phyloP scores from a whole-genome alignment of 2,888 invertebrate genomes.

The Lamellibrachia satsuma region DNA sequence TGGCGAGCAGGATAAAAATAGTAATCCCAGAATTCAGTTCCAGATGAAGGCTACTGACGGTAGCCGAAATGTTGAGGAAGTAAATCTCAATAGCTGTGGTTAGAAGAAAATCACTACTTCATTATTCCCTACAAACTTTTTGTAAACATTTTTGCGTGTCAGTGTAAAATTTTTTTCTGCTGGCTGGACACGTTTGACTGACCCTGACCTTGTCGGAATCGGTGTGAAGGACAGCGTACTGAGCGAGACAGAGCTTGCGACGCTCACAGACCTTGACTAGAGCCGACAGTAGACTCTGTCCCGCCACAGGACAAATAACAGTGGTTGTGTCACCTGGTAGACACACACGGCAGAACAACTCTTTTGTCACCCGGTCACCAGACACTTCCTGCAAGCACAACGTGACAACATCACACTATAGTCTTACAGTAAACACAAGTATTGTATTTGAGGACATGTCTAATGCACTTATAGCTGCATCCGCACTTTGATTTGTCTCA shows the following conservation, averaged over 20 bases:
- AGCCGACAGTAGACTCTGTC: slow-evolving; percentile 80
- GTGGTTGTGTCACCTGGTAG: slow-evolving; percentile 92
- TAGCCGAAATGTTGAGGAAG: too few relatives aligned
- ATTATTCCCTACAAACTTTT: too few relatives aligned
- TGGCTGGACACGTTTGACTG: not conserved
- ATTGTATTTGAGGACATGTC: too few relatives aligned
- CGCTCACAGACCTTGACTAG: slow-evolving; percentile 85
- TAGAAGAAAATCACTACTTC: too few relatives aligned
- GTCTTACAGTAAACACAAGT: not conserved
- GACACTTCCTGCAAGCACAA: slow-evolving; percentile 13
- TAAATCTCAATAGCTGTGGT: too few relatives aligned
- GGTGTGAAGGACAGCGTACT: slow-evolving; percentile 80
- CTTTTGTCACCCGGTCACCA: not conserved
- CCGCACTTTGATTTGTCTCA: too few relatives aligned
- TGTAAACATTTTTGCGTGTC: not conserved
- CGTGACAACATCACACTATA: not conserved
- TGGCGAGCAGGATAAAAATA: too few relatives aligned
- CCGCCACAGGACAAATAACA: slow-evolving; percentile 83
- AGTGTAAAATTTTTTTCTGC: not conserved
- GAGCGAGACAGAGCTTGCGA: slow-evolving; percentile 80
- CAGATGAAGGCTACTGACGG: too few relatives aligned
- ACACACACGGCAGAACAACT: slow-evolving; percentile 70
- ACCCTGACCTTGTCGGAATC: slow-evolving; percentile 65
- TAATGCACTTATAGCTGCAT: too few relatives aligned
- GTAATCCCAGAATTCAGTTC: too few relatives aligned